Base-by-base conservation (phyloP, 1,140 invertebrate species). In the Drosophila suzukii region DNA sequence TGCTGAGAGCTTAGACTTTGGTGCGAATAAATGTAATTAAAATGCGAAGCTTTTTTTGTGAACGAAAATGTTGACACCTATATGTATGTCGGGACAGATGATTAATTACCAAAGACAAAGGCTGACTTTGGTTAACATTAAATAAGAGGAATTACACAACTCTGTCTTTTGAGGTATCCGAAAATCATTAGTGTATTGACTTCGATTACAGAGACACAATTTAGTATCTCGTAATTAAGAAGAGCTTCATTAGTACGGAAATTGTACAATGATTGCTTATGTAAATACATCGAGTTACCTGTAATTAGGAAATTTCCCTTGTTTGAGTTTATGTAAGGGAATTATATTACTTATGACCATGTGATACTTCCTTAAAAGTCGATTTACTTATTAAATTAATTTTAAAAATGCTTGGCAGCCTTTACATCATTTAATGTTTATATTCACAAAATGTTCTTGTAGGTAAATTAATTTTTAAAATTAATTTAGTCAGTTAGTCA, bases 21-120 rank as follows among this genome's bases (percentile, higher is more conserved):
- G 53, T 68, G 75, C 59, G 54, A 78, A 78, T 81, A 86, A 68
- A 78, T 75, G 78, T 86, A 86, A 86, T 86, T 86, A 81, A 86
- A 86, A 62, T 68, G 36, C 50, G 38, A 12, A 50, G 34, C 24
- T 49, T 77, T 46, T 73, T 73, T 75, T 76, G 59, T 78, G 60
- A 53, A 59, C 0, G 6, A n/a, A 6, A 71, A 72, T 72, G 47
- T 54, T 55, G 63, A 75, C 70, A 76, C 53, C 67, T 55, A 60
- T 54, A 61, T 50, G 59, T 54, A 61, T 50, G 59, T 10, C 63
- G 39, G 20, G 27, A 15, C 53, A 79, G 44, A 63, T 74, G 71
- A 88, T 88, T 88, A 86, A 86, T 88, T 80, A 77, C 70, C 49
- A 41, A 17, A 59, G 43, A 57, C 43, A 56, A 77, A 54, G 54